Evolutionary conservation across 2,888 invertebrate genomes (phyloP).

Genomic region (Panorpa germanica): DNA sequence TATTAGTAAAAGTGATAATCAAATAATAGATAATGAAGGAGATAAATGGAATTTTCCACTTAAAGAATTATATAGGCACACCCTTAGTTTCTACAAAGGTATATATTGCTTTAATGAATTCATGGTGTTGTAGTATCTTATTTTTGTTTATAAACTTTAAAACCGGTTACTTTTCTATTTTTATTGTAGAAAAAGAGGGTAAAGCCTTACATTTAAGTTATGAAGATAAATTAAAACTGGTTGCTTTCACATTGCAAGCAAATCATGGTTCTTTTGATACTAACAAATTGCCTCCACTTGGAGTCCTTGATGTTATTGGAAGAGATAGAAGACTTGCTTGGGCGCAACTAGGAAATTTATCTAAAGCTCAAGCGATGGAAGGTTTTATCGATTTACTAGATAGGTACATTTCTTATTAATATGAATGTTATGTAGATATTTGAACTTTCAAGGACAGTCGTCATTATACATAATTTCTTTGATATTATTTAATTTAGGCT

Average conservation of each 20-base stretch:
- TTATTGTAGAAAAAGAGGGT: conserved; percentile 79
- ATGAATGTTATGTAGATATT: too few relatives aligned
- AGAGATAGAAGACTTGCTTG: conserved; percentile 83
- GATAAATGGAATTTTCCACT: conserved; percentile 54
- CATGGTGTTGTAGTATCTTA: conserved; percentile 7
- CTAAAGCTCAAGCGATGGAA: conserved; percentile 73
- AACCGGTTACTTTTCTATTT: conserved; percentile 11
- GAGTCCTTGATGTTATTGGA: conserved; percentile 90
- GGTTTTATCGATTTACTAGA: conserved; percentile 82
- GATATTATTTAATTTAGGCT: conserved; percentile 29
- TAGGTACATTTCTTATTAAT: conserved; percentile 22
- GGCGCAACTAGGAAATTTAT: conserved; percentile 77
- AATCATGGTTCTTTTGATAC: conserved; percentile 63
- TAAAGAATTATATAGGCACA: conserved; percentile 73
- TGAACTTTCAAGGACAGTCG: background rate
- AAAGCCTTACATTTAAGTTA: conserved; percentile 90
- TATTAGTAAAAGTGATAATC: too few relatives aligned
- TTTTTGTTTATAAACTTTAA: conserved; percentile 4
- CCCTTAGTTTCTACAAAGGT: conserved; percentile 89
- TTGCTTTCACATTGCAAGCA: conserved; percentile 86
- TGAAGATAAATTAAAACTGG: conserved; percentile 77
- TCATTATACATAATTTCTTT: conserved; percentile 7
- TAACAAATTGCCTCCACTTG: conserved; percentile 58
- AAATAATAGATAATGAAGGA: too few relatives aligned
- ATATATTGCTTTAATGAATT: conserved; percentile 15